phyloP scores from a whole-genome alignment of 2,113 vertebrate species.

The Calyptomena viridis region DNA sequence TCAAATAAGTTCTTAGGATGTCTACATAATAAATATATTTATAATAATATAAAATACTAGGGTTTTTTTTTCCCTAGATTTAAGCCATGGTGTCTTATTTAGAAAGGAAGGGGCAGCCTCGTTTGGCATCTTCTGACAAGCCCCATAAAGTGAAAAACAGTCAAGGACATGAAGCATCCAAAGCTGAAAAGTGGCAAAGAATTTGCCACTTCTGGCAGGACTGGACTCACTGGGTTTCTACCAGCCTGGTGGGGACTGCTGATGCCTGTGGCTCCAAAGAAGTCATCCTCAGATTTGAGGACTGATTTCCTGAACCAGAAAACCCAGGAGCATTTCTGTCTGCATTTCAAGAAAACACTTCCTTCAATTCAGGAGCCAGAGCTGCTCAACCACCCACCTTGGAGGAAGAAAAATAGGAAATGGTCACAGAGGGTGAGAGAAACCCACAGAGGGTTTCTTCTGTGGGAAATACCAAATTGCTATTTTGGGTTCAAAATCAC shows the following conservation, averaged over 20 bases:
- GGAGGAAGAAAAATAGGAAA: neutral
- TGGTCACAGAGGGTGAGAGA: neutral
- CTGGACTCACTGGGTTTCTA: neutral
- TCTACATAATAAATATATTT: neutral
- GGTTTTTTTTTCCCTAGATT: neutral
- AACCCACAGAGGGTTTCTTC: neutral
- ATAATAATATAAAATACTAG: neutral
- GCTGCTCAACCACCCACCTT: neutral
- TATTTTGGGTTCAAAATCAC: neutral
- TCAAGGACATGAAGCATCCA: neutral
- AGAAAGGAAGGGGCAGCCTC: neutral
- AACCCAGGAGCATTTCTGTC: neutral
- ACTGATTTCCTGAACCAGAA: conserved; percentile 19
- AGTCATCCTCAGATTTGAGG: neutral
- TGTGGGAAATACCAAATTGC: neutral
- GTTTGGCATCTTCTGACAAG: neutral
- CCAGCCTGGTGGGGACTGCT: neutral
- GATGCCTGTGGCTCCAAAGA: neutral
- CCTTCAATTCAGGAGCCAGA: conserved; percentile 12
- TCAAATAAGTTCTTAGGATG: neutral
- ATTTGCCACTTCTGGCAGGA: neutral
- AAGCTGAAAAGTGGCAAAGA: neutral
- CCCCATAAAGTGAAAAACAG: neutral
- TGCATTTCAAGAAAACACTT: neutral
- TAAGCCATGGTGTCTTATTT: neutral